Evolutionary conservation across 1,140 invertebrate species (phyloP), one percentile per base, ranked within the genome.

Genomic region (Eciton burchellii): DNA sequence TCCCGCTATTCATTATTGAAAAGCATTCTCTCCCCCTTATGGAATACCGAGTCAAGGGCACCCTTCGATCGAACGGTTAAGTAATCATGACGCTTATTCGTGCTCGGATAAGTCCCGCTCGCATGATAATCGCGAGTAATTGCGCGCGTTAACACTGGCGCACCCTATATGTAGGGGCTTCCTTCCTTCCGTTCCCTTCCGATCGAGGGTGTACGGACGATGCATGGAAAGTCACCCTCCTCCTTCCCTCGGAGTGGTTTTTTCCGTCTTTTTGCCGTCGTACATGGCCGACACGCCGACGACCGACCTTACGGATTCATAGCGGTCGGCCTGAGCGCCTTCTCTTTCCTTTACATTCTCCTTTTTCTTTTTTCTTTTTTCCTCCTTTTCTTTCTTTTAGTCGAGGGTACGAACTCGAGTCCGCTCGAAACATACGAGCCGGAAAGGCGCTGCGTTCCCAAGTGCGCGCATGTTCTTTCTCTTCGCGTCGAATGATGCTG

Each of bases 221-320:
- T 26, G 79, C 49, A 77, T 70, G n/a, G 63, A 71, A 59, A 85
- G 43, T 49, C 65, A 41, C 72, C 59, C 70, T 45, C 73, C 62
- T 68, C 35, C 19, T 12, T 57, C 49, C n/a, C n/a, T n/a, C 35
- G 35, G 35, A 35, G 35, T 35, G 8, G 6, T 24, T 49, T 71
- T 77, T 43, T 82, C 66, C 63, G 47, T 47, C 59, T 26, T 49
- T 82, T 49, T 82, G 70, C 60, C 54, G 16, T 45, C 76, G 65
- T 81, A 45, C 84, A 88, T 84, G 86, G 62, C 81, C 59, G 82
- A 85, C 83, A 87, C 65, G 73, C 70, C 76, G 59, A 76, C 76
- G 59, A 76, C 26, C 66, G 43, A 87, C 56, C 82, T 87, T 84
- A 82, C 35, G 68, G 74, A 87, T 88, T 84, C 82, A 66, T 74